These are phyloP conservation scores for Erpornis zantholeuca DNA, from an alignment of 2,113 vertebrate genomes.

Conservation along the genomic window DNA sequence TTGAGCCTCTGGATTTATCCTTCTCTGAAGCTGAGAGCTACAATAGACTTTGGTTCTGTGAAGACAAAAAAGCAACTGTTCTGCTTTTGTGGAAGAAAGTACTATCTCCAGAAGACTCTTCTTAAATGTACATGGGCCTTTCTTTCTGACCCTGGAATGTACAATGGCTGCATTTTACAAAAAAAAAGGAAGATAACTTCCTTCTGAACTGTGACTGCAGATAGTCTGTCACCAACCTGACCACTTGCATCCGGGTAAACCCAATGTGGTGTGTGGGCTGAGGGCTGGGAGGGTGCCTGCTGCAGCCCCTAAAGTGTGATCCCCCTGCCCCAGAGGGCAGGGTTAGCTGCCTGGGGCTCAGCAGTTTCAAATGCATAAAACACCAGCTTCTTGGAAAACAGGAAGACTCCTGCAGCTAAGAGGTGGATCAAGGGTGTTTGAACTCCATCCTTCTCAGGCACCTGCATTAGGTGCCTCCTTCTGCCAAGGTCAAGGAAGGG, in stretches of 20 bases:
- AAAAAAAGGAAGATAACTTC: background rate
- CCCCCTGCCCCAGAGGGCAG: background rate
- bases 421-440: background rate
- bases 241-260: background rate
- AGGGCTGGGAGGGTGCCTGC: background rate
- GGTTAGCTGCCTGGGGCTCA: background rate
- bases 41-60: background rate
- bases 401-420: background rate
- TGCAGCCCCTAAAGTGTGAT: background rate
- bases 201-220: background rate
- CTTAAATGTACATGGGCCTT: background rate
- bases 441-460: background rate
- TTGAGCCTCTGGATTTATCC: background rate
- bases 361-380: background rate
- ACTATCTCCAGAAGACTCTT: constrained; percentile 4
- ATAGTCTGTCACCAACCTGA: background rate
- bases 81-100: background rate
- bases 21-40: background rate
- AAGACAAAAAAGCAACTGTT: constrained; percentile 50
- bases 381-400: background rate
- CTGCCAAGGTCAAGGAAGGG: background rate
- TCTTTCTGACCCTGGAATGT: background rate
- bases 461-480: background rate
- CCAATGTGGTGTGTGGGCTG: fast-evolving
- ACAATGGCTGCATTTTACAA: constrained; percentile 5